Percentiles rank a stretch among this genome's conserved stretches.
Evolutionary conservation across 2,113 vertebrate genomes (phyloP).

Genomic region (Archilochus colubris): DNA sequence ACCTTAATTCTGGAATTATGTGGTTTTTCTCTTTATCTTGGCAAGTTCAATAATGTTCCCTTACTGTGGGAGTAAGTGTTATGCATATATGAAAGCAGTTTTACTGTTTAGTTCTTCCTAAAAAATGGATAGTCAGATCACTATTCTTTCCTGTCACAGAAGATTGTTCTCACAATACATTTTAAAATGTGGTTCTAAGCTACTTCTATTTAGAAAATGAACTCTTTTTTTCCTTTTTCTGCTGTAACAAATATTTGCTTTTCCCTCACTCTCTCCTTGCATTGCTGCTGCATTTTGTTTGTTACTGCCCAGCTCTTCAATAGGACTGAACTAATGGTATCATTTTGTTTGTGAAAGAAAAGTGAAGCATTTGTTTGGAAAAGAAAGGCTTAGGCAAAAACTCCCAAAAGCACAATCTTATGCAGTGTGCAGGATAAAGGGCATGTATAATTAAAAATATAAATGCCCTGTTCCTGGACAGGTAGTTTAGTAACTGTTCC

Average conservation of each 20-base stretch:
- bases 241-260: conserved; percentile 24
- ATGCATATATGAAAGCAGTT: neutral
- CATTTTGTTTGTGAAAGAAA: conserved; percentile 19
- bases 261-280: neutral
- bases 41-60: neutral
- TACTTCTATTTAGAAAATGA: neutral
- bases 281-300: neutral
- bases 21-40: neutral
- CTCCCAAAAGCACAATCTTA: neutral
- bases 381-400: neutral
- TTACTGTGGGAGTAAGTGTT: neutral
- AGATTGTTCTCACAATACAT: neutral
- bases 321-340: neutral
- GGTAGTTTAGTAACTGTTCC: neutral
- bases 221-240: neutral
- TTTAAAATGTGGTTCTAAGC: neutral
- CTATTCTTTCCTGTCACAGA: conserved; percentile 8
- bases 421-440: neutral
- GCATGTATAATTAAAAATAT: neutral
- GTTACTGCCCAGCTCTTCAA: conserved; percentile 11
- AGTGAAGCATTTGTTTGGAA: conserved; percentile 19
- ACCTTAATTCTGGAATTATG: neutral
- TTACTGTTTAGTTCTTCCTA: neutral
- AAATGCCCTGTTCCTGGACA: neutral
- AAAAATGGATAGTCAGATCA: neutral